phyloP scores from a whole-genome alignment of 2,113 vertebrate genomes.

The Oncorhynchus keta region DNA sequence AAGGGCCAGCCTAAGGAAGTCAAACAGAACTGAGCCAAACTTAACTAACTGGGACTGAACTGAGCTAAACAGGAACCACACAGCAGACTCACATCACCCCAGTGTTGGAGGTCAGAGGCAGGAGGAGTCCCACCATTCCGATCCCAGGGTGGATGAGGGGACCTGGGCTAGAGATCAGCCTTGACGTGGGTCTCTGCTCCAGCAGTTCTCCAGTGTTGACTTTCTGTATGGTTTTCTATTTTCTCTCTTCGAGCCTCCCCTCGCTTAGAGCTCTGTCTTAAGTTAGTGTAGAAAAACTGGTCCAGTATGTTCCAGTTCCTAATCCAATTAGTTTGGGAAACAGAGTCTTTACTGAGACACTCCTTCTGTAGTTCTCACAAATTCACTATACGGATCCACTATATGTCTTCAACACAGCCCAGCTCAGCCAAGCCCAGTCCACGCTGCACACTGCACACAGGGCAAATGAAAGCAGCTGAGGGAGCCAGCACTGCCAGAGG shows the following conservation, averaged over 20 bases:
- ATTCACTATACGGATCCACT: conserved; percentile 37
- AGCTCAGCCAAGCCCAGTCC: conserved; percentile 56
- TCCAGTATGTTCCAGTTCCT: conserved; percentile 61
- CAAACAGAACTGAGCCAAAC: conserved; percentile 30
- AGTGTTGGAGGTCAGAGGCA: not conserved
- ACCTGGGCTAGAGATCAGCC: conserved; percentile 6
- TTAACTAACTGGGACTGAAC: conserved; percentile 1
- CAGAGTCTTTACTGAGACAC: conserved; percentile 4
- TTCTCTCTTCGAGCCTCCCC: not conserved
- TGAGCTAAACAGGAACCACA: not conserved
- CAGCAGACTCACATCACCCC: not conserved
- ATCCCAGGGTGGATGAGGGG: conserved; percentile 12
- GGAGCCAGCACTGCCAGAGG: conserved; percentile 58
- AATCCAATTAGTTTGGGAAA: conserved; percentile 25
- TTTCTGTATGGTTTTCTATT: not conserved
- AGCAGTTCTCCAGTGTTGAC: conserved; percentile 5
- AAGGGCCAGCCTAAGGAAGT: conserved; percentile 50
- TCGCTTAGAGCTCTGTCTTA: conserved; percentile 27
- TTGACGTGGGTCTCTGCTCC: conserved; percentile 30
- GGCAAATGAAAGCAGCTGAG: conserved; percentile 71
- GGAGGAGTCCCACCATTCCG: conserved; percentile 14
- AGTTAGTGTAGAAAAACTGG: conserved; percentile 49
- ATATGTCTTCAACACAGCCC: conserved; percentile 23
- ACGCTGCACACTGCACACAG: conserved; percentile 57
- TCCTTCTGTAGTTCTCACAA: conserved; percentile 12